Conservation (phyloP, 2,888 invertebrate species). For the Callinectes sapidus region DNA sequence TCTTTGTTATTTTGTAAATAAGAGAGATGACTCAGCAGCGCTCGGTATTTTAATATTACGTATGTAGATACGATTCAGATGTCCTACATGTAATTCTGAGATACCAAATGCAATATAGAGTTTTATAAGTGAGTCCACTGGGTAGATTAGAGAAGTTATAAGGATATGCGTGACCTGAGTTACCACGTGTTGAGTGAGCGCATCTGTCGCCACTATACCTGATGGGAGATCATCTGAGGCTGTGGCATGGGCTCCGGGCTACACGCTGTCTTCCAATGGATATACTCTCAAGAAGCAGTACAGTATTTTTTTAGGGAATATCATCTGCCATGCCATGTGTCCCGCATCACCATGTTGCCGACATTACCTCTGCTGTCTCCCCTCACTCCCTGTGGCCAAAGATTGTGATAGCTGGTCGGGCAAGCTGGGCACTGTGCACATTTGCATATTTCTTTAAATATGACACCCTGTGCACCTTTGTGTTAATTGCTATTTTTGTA, state of each 20-base stretch:
- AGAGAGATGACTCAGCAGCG: slow-evolving; percentile 35
- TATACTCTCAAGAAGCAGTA: slow-evolving; percentile 61
- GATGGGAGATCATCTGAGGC: slow-evolving; percentile 64
- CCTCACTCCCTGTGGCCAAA: slow-evolving; percentile 47
- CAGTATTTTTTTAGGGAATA: slow-evolving; percentile 59
- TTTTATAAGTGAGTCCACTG: slow-evolving; percentile 52
- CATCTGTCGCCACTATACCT: slow-evolving; percentile 66
- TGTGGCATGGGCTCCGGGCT: slow-evolving; percentile 62
- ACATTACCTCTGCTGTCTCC: slow-evolving; percentile 56
- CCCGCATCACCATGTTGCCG: slow-evolving; percentile 51
- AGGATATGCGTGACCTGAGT: slow-evolving; percentile 54
- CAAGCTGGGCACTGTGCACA: slow-evolving; percentile 50
- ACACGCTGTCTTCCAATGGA: slow-evolving; percentile 65
- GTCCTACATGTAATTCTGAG: slow-evolving; percentile 47
- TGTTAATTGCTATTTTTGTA: slow-evolving; percentile 42
- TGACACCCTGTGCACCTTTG: slow-evolving; percentile 63
- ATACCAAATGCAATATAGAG: slow-evolving; percentile 57
- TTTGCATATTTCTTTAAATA: slow-evolving; percentile 63
- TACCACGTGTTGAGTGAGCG: slow-evolving; percentile 64
- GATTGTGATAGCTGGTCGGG: slow-evolving; percentile 35
- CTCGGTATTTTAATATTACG: slow-evolving; percentile 42
- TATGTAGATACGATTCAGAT: slow-evolving; percentile 42
- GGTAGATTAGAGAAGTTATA: slow-evolving; percentile 56
- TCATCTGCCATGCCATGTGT: slow-evolving; percentile 57
- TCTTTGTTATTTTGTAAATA: slow-evolving; percentile 37